Evolutionary conservation across 2,888 invertebrate genomes (phyloP).

Genomic region (Melieria crassipennis): DNA sequence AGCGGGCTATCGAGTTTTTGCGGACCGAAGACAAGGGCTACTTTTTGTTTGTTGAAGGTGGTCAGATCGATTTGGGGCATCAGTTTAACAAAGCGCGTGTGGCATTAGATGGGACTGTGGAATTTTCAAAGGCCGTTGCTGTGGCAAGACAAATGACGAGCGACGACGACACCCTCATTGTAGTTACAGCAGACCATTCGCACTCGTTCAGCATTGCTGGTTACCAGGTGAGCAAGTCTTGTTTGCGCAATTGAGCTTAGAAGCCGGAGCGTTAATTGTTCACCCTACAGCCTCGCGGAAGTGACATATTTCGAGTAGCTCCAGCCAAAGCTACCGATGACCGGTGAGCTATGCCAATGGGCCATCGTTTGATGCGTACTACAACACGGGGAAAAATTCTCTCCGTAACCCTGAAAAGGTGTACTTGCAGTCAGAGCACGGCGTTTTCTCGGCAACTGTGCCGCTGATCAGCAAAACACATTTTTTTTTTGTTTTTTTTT

Average conservation of each 20-base stretch:
- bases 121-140: slow-evolving; percentile 78
- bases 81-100: slow-evolving; percentile 57
- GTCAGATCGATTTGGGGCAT: slow-evolving; percentile 62
- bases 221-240: not conserved
- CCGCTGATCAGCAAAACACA: slow-evolving; percentile 70
- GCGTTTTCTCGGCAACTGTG: slow-evolving; percentile 71
- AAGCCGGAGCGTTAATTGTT: not conserved
- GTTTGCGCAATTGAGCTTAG: too few relatives aligned
- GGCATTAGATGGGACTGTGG: slow-evolving; percentile 68
- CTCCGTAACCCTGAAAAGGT: slow-evolving; percentile 53
- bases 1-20: slow-evolving; percentile 77
- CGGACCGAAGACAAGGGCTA: slow-evolving; percentile 74
- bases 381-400: slow-evolving; percentile 46
- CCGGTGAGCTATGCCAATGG: slow-evolving; percentile 80
- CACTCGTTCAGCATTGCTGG: slow-evolving; percentile 76
- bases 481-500: too few relatives aligned
- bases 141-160: slow-evolving; percentile 72
- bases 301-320: slow-evolving; percentile 55
- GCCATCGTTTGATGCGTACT: slow-evolving; percentile 68
- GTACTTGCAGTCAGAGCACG: slow-evolving; percentile 37
- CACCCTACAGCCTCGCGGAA: slow-evolving; percentile 51
- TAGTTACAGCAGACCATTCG: slow-evolving; percentile 85
- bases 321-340: slow-evolving; percentile 61
- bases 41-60: slow-evolving; percentile 81
- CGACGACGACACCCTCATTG: slow-evolving; percentile 77